phyloP scores from a whole-genome alignment of 2,888 invertebrate species.

The Arenicola marina region DNA sequence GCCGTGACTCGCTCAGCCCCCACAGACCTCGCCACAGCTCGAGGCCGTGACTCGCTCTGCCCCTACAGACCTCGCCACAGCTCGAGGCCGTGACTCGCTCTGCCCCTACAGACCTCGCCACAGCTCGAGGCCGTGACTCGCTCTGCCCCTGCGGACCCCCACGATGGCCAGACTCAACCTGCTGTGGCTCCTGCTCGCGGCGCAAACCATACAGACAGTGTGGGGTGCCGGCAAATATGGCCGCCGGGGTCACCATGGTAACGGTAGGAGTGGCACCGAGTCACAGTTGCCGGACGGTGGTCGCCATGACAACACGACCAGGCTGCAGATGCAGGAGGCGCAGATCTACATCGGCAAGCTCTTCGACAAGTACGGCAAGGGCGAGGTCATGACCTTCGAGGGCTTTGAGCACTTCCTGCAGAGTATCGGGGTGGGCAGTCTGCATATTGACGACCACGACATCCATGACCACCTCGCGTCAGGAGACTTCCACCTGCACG shows the following conservation, averaged over 20 bases:
- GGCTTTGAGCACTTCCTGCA: slow-evolving; percentile 73
- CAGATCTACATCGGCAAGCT: slow-evolving; percentile 50
- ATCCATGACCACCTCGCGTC: background rate
- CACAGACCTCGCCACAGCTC: no score
- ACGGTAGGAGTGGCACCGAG: background rate
- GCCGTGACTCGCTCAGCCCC: no score
- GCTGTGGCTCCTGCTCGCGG: no score
- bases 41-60: no score
- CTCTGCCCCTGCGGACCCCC: no score
- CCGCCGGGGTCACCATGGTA: background rate
- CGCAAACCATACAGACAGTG: no score
- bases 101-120: no score
- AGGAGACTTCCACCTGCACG: background rate
- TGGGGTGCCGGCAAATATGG: no score
- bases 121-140: no score
- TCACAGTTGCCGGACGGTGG: background rate
- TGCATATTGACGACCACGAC: slow-evolving; percentile 10
- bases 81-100: no score
- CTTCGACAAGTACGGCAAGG: slow-evolving; percentile 69
- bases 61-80: no score
- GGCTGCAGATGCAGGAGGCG: background rate
- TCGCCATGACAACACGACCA: background rate
- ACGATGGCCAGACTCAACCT: no score
- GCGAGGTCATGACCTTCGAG: slow-evolving; percentile 68
- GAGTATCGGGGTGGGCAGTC: slow-evolving; percentile 68